phyloP scores from a whole-genome alignment of 2,113 vertebrate genomes.

The Lophochroa leadbeateri region DNA sequence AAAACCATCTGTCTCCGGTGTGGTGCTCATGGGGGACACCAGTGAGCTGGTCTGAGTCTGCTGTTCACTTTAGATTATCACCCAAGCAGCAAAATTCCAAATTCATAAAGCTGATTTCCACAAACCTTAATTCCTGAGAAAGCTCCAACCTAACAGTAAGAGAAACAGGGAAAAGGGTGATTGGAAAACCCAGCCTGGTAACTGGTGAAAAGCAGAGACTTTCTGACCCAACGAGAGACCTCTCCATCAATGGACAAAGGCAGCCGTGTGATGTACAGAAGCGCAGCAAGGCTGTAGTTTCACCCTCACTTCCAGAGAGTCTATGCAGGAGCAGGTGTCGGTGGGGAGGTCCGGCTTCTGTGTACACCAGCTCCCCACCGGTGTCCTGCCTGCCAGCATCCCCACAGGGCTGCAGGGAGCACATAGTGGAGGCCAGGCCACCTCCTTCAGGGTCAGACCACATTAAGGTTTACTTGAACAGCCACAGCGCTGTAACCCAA shows the following conservation, averaged over 20 bases:
- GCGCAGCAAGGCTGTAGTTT: not conserved
- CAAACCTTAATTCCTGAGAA: not conserved
- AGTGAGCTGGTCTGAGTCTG: no score
- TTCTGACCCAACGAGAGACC: not conserved
- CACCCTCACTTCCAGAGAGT: not conserved
- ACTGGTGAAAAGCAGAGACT: not conserved
- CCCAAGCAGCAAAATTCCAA: not conserved
- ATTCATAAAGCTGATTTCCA: not conserved
- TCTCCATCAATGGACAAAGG: rapidly evolving
- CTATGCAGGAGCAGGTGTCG: not conserved
- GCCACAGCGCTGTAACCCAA: not conserved
- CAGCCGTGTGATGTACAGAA: rapidly evolving
- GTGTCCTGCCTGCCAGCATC: not conserved
- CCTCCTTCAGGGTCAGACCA: not conserved
- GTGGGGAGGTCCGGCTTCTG: rapidly evolving
- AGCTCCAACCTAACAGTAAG: not conserved
- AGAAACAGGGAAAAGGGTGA: not conserved
- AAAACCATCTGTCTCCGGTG: no score
- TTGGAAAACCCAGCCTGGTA: not conserved
- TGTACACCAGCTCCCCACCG: rapidly evolving
- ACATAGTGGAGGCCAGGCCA: not conserved
- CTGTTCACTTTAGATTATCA: no score
- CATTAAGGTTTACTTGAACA: not conserved
- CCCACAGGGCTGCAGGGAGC: not conserved
- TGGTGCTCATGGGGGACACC: no score